A percentile compares a stretch with the other conserved stretches of the same genome.
Evolutionary conservation across 2,888 invertebrate genomes (phyloP).

Genomic region (Andrena flavipes): DNA sequence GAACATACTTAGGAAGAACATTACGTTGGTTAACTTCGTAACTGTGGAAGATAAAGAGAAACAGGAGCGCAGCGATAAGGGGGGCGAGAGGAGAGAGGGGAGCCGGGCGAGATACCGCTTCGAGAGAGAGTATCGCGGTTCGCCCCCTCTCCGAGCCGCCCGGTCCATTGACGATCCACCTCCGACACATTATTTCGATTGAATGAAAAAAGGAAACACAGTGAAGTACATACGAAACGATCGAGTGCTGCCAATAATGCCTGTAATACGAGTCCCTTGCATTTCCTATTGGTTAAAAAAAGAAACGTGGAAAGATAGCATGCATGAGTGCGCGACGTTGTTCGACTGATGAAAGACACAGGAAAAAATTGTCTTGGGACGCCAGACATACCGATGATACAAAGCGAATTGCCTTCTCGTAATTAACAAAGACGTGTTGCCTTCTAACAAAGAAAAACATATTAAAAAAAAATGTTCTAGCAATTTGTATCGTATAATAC

Average conservation of each 20-base stretch:
- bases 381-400: slow-evolving; percentile 84
- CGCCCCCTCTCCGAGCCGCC: not conserved
- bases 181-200: slow-evolving; percentile 33
- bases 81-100: slow-evolving; percentile 3
- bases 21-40: slow-evolving; percentile 70
- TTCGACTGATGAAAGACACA: slow-evolving; percentile 48
- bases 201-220: slow-evolving; percentile 27
- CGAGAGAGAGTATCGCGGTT: slow-evolving; percentile 6
- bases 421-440: slow-evolving; percentile 84
- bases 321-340: slow-evolving; percentile 33
- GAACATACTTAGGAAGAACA: slow-evolving; percentile 58
- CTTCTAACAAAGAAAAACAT: slow-evolving; percentile 80
- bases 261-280: slow-evolving; percentile 80
- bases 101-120: not conserved
- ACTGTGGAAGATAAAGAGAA: slow-evolving; percentile 51
- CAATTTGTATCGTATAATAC: slow-evolving; percentile 75
- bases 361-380: slow-evolving; percentile 74
- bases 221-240: slow-evolving; percentile 72
- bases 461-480: slow-evolving; percentile 74
- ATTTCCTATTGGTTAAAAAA: slow-evolving; percentile 69
- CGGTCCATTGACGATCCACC: slow-evolving; percentile 48
- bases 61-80: slow-evolving; percentile 19
- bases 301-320: slow-evolving; percentile 3
- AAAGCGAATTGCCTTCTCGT: slow-evolving; percentile 84
- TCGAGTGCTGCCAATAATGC: slow-evolving; percentile 84